Percentiles rank a stretch among this genome's conserved stretches.
These are phyloP conservation scores for Heterotis niloticus DNA, from an alignment of 2,113 vertebrate species.

Conservation along the genomic window DNA sequence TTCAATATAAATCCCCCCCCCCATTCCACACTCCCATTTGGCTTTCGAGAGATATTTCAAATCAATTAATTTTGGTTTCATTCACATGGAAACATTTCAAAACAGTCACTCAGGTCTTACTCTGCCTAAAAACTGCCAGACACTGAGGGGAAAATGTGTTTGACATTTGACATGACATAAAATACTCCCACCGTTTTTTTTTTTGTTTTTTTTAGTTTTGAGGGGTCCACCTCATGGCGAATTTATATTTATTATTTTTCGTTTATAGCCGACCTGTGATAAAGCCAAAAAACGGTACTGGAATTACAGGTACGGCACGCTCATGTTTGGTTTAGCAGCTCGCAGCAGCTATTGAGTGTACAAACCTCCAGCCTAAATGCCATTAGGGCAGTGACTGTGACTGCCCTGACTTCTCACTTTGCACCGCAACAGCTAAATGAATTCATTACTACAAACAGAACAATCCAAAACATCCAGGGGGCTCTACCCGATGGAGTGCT, in stretches of 20 bases:
- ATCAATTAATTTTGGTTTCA: background rate
- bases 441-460: conserved; percentile 5
- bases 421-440: conserved; percentile 9
- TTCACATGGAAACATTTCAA: background rate
- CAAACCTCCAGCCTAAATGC: background rate
- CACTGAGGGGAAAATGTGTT: background rate
- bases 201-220: background rate
- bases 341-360: background rate
- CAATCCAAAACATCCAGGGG: background rate
- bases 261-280: too few relatives aligned
- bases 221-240: too few relatives aligned
- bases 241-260: too few relatives aligned
- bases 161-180: background rate
- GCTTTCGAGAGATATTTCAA: background rate
- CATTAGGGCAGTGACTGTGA: background rate
- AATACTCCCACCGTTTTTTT: background rate
- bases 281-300: too few relatives aligned
- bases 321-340: background rate
- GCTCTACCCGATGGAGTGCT: background rate
- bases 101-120: background rate
- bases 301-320: background rate
- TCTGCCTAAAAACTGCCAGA: background rate
- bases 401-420: background rate
- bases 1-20: background rate
- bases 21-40: background rate